Base-by-base conservation (phyloP, 2,888 invertebrate genomes). In the Ophraella communa region DNA sequence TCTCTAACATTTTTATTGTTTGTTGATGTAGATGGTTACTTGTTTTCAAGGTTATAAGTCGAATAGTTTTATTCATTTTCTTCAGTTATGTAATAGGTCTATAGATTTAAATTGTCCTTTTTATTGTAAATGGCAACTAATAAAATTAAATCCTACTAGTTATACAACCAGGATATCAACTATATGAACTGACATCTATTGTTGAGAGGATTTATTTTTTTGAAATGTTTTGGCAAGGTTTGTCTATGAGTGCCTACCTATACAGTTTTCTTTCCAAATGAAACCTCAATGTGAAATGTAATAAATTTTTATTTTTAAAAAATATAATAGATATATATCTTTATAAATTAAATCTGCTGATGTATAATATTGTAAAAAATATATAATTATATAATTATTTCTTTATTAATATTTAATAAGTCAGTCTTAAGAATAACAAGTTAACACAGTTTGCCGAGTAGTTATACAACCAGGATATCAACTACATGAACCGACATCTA, bases 361-460 rank as follows among this genome's bases (percentile, higher is more conserved):
- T 56, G 18, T 56, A 56, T 45, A 56, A 56, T 45, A 45, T 45
- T 14, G 11, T 11, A 45, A 56, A 55, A 55, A 44, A 44, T 23
- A 24, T 54, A 7, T 11, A 54, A n/a, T n/a, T n/a, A n/a, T n/a
- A n/a, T n/a, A n/a, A 21, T 54, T n/a, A 4, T 45, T 45, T n/a
- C 10, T 14, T n/a, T n/a, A 23, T 4, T 11, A 54, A 35, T 21
- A 20, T 24, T 7, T 18, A 0, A 27, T 14, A 14, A 33, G 5
- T 7, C 3, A 10, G 8, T 20, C n/a, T 62, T 73, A 94, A 54
- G 94, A 94, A 83, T 95, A 94, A 83, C 93, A 93, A 8, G 94
- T 94, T 75, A 95, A 87, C 68, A 94, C 94, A 55, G 94, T 94
- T 57, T 91, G 91, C 79, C 95, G 94, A 83, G 95, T 95, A 56